phyloP scores from a whole-genome alignment of 1,140 invertebrate species.

The Vollenhovia emeryi region DNA sequence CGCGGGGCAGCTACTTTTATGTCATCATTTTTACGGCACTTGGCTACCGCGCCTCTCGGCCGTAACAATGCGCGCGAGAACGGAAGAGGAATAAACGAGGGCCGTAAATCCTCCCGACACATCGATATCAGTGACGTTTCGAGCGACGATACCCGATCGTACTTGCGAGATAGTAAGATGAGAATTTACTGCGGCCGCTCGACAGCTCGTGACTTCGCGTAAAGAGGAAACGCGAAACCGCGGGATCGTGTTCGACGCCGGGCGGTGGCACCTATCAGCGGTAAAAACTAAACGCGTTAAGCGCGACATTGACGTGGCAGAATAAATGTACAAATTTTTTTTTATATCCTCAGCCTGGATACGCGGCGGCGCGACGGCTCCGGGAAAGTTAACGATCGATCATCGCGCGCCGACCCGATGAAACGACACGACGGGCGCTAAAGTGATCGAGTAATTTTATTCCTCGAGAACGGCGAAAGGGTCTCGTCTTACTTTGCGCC shows the following conservation, averaged over 20 bases:
- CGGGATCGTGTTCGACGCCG: slow-evolving; percentile 45
- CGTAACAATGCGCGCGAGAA: slow-evolving; percentile 58
- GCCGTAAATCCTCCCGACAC: slow-evolving; percentile 69
- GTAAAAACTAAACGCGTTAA: slow-evolving; percentile 33
- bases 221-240: slow-evolving; percentile 43
- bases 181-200: slow-evolving; percentile 70
- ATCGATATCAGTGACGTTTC: slow-evolving; percentile 73
- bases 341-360: background rate
- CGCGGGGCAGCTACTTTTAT: slow-evolving; percentile 38
- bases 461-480: background rate
- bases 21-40: slow-evolving; percentile 44
- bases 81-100: slow-evolving; percentile 68
- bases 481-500: background rate
- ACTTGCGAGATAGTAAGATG: slow-evolving; percentile 68
- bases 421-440: background rate
- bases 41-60: slow-evolving; percentile 29
- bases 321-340: slow-evolving; percentile 44
- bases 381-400: slow-evolving; percentile 10
- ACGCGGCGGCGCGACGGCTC: background rate
- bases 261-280: slow-evolving; percentile 28
- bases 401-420: background rate
- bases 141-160: slow-evolving; percentile 69
- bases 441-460: background rate
- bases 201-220: slow-evolving; percentile 65
- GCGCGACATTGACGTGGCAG: slow-evolving; percentile 39